Evolutionary conservation across 2,113 vertebrate species (phyloP), one percentile per base, ranked within the genome.

Genomic region (Orthonyx spaldingii): DNA sequence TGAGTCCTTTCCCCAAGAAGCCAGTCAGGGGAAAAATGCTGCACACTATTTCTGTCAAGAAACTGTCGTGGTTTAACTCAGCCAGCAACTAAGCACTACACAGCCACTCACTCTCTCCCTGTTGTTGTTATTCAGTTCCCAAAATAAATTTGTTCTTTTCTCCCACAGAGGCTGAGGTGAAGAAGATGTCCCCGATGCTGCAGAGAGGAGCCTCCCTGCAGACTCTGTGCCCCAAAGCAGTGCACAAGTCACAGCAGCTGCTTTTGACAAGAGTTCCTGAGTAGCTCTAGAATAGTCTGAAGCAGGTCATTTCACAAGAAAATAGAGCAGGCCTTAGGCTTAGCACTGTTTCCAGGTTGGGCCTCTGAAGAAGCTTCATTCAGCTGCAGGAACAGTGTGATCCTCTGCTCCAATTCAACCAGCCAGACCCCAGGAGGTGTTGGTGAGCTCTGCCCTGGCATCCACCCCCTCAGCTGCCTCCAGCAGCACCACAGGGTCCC

Each of bases 131-230:
- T 13, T 84, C 71, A 65, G 32, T 65, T 94, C 71, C 64, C n/a
- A 65, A 74, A 94, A 92, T 92, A 92, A 41, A 71, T 74, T 65
- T 22, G 33, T 92, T 84, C 65, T 87, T 85, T 90, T 90, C 52
- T 86, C 24, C 57, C n/a, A 32, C 47, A 14, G 83, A 64, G 22
- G n/a, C 50, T 56, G 63, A 90, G n/a, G 32, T 90, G 83, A 90
- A 68, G 84, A 86, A 87, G 35, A 11, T 76, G 83, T 86, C n/a
- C 59, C 11, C 0, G 0, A 9, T n/a, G 13, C 46, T 37, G 32
- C 37, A 69, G 59, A 83, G 49, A 53, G 18, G 12, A 92, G 46
- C n/a, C 8, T 90, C 59, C 30, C 63, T 80, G 79, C 41, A 65
- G 75, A 46, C 32, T 85, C 32, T n/a, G 10, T 83, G 75, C 41